These are phyloP conservation scores for Tetraodon nigroviridis DNA, from an alignment of 2,113 vertebrate genomes.

Conservation along the genomic window DNA sequence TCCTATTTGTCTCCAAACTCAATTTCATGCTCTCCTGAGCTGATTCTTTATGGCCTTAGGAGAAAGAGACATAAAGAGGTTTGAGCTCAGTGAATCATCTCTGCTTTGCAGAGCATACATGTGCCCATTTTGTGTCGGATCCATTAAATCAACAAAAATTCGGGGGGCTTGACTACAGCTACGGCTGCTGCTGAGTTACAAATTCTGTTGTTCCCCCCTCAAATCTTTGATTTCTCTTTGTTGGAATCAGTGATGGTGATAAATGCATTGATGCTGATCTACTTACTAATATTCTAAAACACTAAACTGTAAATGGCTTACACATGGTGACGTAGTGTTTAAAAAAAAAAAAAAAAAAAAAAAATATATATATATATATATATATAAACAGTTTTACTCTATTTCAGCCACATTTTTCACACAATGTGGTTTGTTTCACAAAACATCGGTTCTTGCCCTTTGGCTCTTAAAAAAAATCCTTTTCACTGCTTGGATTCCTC, in stretches of 20 bases:
- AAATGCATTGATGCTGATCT: no score
- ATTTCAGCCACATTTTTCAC: no score
- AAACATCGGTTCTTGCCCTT: not conserved
- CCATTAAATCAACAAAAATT: conserved; percentile 4
- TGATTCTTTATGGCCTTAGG: conserved; percentile 49
- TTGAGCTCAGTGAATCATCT: conserved; percentile 19
- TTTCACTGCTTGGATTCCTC: conserved; percentile 3
- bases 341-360: no score
- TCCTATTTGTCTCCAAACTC: conserved; percentile 59
- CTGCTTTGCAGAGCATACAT: conserved; percentile 4
- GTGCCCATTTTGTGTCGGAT: conserved; percentile 1
- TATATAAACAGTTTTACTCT: no score
- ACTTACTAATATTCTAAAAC: not conserved
- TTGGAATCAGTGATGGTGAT: not conserved
- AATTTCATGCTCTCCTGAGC: conserved; percentile 67
- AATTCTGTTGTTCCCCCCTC: not conserved
- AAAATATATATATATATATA: no score
- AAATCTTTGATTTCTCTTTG: not conserved
- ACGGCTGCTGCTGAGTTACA: not conserved
- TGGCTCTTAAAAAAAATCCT: not conserved
- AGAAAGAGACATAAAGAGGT: conserved; percentile 13
- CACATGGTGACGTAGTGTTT: no score
- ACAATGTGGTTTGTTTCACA: no score
- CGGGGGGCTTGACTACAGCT: not conserved
- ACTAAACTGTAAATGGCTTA: not conserved